Conservation (phyloP, 2,888 invertebrate genomes). For the Mystacides longicornis region DNA sequence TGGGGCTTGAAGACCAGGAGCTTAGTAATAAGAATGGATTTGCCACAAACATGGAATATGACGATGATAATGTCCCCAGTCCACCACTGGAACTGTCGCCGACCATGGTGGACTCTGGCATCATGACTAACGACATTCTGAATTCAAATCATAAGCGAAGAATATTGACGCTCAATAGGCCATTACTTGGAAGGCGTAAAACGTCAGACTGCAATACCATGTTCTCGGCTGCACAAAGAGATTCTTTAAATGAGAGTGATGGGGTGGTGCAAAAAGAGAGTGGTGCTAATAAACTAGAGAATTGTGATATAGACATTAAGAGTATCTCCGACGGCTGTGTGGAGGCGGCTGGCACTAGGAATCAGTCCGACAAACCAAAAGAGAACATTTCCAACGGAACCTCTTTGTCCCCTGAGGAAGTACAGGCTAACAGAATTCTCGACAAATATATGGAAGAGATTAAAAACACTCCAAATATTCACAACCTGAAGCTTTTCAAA, state of each 20-base stretch:
- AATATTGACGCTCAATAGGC: slow-evolving; percentile 9
- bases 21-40: neutral
- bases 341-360: slow-evolving; percentile 1
- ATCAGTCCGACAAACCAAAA: slow-evolving; percentile 3
- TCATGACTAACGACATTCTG: neutral
- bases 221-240: slow-evolving; percentile 3
- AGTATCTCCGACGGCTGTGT: neutral
- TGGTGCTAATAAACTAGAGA: slow-evolving; percentile 7
- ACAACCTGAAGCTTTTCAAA: neutral
- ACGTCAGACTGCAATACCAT: neutral
- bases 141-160: slow-evolving; percentile 15
- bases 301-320: slow-evolving; percentile 6
- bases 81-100: slow-evolving; percentile 45
- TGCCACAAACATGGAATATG: neutral
- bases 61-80: slow-evolving; percentile 33
- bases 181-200: neutral
- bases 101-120: slow-evolving; percentile 13
- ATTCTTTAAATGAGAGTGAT: too few relatives aligned
- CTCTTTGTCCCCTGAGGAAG: neutral
- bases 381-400: slow-evolving; percentile 2
- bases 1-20: slow-evolving; percentile 5
- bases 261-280: slow-evolving; percentile 11
- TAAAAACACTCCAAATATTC: neutral
- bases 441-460: neutral
- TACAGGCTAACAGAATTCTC: neutral